Percentiles rank a stretch among this genome's conserved stretches.
Conservation (phyloP, 2,888 invertebrate species). For the Lochmaea crataegi region DNA sequence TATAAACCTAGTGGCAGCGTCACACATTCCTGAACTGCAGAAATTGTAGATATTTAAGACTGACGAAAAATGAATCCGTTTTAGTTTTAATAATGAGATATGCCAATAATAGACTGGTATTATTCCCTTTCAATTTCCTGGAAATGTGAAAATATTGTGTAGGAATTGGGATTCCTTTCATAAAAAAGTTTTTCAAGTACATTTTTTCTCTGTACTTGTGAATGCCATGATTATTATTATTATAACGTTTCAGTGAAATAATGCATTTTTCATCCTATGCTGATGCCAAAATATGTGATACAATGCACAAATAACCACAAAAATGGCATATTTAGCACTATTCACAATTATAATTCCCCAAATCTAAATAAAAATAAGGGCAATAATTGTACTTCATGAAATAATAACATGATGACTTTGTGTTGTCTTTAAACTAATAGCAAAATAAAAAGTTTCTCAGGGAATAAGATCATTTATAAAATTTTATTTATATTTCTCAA, state of each 20-base stretch:
- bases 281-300: too few relatives aligned
- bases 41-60: conserved; percentile 12
- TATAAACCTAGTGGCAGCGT: conserved; percentile 46
- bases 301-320: too few relatives aligned
- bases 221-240: neutral
- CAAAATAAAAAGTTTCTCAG: too few relatives aligned
- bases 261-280: too few relatives aligned
- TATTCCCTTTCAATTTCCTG: neutral
- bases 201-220: neutral
- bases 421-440: too few relatives aligned
- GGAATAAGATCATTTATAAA: too few relatives aligned
- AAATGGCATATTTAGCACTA: too few relatives aligned
- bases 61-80: neutral
- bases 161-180: neutral
- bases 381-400: too few relatives aligned
- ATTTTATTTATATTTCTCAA: too few relatives aligned
- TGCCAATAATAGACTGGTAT: neutral
- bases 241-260: neutral
- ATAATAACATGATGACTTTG: too few relatives aligned
- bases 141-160: neutral
- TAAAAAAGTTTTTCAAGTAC: neutral
- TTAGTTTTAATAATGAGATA: neutral
- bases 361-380: too few relatives aligned
- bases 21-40: conserved; percentile 31
- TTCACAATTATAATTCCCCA: too few relatives aligned